These are phyloP conservation scores for Linnaemya vulpina DNA, from an alignment of 2,888 invertebrate species.

Conservation along the genomic window DNA sequence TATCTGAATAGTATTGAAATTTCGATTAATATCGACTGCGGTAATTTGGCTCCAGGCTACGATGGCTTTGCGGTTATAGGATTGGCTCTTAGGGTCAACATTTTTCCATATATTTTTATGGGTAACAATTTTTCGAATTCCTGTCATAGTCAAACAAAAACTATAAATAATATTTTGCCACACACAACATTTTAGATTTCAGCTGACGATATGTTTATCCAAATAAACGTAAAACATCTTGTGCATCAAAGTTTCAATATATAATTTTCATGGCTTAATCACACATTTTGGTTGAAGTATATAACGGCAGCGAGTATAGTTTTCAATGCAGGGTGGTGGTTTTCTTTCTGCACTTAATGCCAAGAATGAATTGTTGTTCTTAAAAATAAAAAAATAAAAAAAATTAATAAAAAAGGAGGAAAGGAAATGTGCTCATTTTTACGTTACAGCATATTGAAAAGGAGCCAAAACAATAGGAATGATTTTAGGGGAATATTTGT, in stretches of 20 bases:
- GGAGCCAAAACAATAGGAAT: slow-evolving; percentile 11
- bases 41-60: too few species aligned
- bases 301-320: slow-evolving; percentile 7
- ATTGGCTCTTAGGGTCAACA: too few species aligned
- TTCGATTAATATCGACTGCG: too few species aligned
- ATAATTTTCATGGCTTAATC: slow-evolving; percentile 52
- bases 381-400: slow-evolving; percentile 8
- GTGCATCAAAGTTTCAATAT: slow-evolving; percentile 54
- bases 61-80: too few species aligned
- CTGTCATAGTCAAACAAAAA: too few species aligned
- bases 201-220: background rate
- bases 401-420: background rate
- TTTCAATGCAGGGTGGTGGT: slow-evolving; percentile 32
- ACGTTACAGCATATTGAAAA: slow-evolving; percentile 19
- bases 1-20: too few species aligned
- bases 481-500: slow-evolving; percentile 26
- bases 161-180: too few species aligned
- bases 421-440: slow-evolving; percentile 58
- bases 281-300: slow-evolving; percentile 15
- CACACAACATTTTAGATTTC: too few species aligned
- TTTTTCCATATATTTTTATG: too few species aligned
- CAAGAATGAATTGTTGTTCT: slow-evolving; percentile 24
- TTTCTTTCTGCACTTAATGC: background rate
- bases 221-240: slow-evolving; percentile 46
- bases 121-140: too few species aligned